Evolutionary conservation across 2,113 vertebrate species (phyloP), one percentile per base, ranked within the genome.

Genomic region (Gavialis gangeticus): DNA sequence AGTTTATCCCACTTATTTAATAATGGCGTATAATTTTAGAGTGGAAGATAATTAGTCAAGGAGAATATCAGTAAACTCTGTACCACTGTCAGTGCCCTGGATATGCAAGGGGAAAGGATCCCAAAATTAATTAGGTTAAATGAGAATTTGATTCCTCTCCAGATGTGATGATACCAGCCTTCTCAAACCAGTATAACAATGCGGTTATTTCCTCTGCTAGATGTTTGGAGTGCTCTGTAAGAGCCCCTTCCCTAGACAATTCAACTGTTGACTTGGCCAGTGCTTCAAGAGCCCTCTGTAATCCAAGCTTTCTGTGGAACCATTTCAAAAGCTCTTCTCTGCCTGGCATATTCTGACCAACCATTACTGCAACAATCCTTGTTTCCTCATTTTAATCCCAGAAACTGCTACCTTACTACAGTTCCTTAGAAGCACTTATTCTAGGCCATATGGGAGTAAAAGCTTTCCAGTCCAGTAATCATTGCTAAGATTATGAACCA

Each of bases 191-290:
- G 46, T 11, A 84, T 15, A 37, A 21, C 34, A 27, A 4, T n/a
- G 55, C 16, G 24, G 11, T 10, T 6, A 3, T 5, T 28, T 0
- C 13, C 57, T 21, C 34, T 87, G 27, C 4, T 3, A 1, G 84
- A 94, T 17, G 76, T 46, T 71, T 56, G 56, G 46, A 67, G 28
- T 62, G 76, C 18, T 22, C 55, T 89, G 37, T 58, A 75, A 69
- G 55, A 92, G 21, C 1, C 7, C 2, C 0, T 6, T 37, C 58
- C 27, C 8, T 57, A 25, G 16, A 46, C 2, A 55, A n/a, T 6
- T 85, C 66, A 63, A 3, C 25, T 75, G 27, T 84, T 89, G 19
- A 37, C 21, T 24, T 12, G 6, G 19, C n/a, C 14, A 77, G 12
- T 22, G 22, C 6, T 82, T 34, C 69, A 76, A 80, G 24, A 12